Conservation (phyloP, 2,113 vertebrate genomes). For the Macaca nemestrina region DNA sequence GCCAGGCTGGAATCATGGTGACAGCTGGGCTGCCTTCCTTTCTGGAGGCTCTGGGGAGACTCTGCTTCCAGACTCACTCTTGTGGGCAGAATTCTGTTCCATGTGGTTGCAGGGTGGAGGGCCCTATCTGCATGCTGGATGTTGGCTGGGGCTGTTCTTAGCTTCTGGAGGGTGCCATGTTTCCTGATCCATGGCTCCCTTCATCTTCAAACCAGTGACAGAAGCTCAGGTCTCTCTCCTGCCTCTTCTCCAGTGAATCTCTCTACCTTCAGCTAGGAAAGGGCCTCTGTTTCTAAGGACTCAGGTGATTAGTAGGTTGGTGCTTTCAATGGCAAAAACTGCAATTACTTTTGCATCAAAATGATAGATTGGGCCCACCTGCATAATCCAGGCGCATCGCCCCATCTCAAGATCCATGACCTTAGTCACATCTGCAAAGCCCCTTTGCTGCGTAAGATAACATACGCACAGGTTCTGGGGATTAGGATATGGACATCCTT, state of each 20-base stretch:
- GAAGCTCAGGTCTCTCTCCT: too few species aligned
- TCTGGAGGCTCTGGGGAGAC: neutral
- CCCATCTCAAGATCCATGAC: neutral
- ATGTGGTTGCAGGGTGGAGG: neutral
- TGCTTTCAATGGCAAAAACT: too few species aligned
- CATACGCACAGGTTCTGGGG: neutral
- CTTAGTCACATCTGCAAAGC: neutral
- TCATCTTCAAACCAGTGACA: neutral
- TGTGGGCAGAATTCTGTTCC: neutral
- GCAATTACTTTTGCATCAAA: too few species aligned
- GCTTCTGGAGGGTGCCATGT: accelerated
- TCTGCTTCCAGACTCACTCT: neutral
- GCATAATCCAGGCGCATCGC: neutral
- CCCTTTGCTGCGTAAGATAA: neutral
- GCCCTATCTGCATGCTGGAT: neutral
- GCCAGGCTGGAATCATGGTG: too few species aligned
- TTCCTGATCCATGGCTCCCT: neutral
- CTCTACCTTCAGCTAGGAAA: neutral
- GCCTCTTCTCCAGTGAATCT: neutral
- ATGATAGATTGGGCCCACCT: neutral
- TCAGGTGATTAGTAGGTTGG: neutral
- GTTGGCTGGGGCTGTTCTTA: neutral
- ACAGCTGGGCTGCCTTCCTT: accelerated
- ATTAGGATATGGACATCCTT: neutral
- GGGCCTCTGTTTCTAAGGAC: neutral